Evolutionary conservation across 2,888 invertebrate species (phyloP), one percentile per base, ranked within the genome.

Genomic region (Heteropelma amictum): DNA sequence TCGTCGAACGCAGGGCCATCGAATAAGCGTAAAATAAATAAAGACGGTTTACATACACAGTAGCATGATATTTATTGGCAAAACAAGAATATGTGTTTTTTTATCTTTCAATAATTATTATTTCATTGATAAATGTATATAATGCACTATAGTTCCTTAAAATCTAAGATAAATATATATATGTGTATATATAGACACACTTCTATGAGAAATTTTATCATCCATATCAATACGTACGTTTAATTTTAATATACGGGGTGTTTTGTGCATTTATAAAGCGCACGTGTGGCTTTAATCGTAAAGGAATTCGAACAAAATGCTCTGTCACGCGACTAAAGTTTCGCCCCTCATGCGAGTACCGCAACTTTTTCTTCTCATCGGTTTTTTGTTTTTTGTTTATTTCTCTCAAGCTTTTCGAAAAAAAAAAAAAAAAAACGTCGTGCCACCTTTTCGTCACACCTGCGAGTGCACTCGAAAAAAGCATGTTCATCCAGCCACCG

Each of bases 21-120:
- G 79, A 68, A 65, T 61, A 87, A 87, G 85, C 86, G 79, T 81
- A 83, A 85, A 88, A 87, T 87, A 87, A 88, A 87, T 85, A 81
- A 84, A 88, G 86, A 86, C 88, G 84, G 10, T 82, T 76, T 79
- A 83, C 86, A 83, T 86, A 87, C 84, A 83, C 79, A 87, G 83
- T 84, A 86, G 85, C 86, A 87, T 83, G 85, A 87, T 85, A 84
- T 89, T 89, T 89, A 89, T 88, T 89, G 85, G 86, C 85, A 87
- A 85, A 87, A 85, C 80, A 86, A 87, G 80, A 82, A 79, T 80
- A 77, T 78, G 51, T 80, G n/a, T n/a, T n/a, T n/a, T n/a, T n/a
- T n/a, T n/a, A n/a, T n/a, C n/a, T n/a, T n/a, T n/a, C n/a, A n/a
- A n/a, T n/a, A n/a, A n/a, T n/a, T n/a, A n/a, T n/a, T n/a, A n/a